Base-by-base conservation (phyloP, 1,140 invertebrate genomes). In the Zaprionus inermis region DNA sequence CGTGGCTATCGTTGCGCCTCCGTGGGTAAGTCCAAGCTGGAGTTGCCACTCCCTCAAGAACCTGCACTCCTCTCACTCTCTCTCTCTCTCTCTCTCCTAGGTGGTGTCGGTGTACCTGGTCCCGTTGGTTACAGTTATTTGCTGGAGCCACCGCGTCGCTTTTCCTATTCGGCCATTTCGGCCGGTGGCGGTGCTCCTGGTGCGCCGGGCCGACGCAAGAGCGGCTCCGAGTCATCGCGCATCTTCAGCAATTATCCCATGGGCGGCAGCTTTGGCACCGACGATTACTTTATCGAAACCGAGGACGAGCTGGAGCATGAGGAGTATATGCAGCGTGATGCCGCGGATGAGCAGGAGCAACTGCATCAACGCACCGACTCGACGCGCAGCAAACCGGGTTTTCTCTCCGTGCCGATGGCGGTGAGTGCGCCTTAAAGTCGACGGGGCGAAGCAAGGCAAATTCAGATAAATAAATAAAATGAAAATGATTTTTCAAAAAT, bases 81-180 rank as follows among this genome's bases (percentile, higher is more conserved):
- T 22, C 2, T 11, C 34, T 10, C 2, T 22, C 4, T 66, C 41
- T 11, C 32, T 6, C 38, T 2, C 1, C 4, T 49, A 88, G 80
- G 84, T 56, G 83, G 83, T n/a, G 78, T 89, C 2, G 78, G 79
- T 9, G 68, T 72, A 22, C 67, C 67, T 3, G 88, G 76, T 4
- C 81, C 94, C 5, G 94, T 94, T 60, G 95, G 95, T 41, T 96
- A 96, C 76, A 95, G 95, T 58, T 95, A 95, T 78, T 89, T 96
- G 44, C 86, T 96, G 56, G 94, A 95, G 63, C 94, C 95, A 7
- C 94, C 95, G 44, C 94, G 93, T 77, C 93, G 93, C 81, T 92
- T 94, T 32, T 93, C 94, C 16, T 93, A 93, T n/a, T 88, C 91
- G 1, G 79, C 90, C 1, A 78, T 90, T 24, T 91, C 90, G 1